phyloP scores from a whole-genome alignment of 2,888 invertebrate genomes.

The Elysia crispata region DNA sequence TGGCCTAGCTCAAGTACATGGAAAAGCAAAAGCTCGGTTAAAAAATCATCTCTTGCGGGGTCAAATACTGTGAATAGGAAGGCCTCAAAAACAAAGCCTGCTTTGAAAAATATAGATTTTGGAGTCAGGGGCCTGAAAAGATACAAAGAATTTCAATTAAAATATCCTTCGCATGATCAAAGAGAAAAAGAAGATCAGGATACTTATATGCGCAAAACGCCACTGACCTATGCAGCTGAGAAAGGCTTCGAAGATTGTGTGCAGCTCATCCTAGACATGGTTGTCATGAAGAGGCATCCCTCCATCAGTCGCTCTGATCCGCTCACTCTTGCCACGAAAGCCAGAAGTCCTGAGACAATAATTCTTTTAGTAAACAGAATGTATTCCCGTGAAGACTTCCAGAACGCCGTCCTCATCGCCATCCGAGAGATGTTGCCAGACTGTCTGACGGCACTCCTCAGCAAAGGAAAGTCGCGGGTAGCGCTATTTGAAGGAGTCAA shows the following conservation, averaged over 20 bases:
- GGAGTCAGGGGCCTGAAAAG: constrained; percentile 40
- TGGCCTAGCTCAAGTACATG: no score
- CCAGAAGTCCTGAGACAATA: constrained; percentile 41
- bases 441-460: constrained; percentile 37
- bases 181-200: not conserved
- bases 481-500: constrained; percentile 42
- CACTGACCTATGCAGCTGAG: constrained; percentile 41
- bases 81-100: not conserved
- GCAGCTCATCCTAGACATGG: constrained; percentile 26
- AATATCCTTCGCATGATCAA: not conserved
- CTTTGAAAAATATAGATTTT: constrained; percentile 11
- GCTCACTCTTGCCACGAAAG: constrained; percentile 44
- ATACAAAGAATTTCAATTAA: constrained; percentile 41
- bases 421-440: constrained; percentile 45
- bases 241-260: constrained; percentile 40
- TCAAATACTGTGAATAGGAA: no score
- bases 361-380: constrained; percentile 19
- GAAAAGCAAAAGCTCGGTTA: no score
- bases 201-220: constrained; percentile 33
- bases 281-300: constrained; percentile 24
- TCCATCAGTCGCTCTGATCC: constrained; percentile 18
- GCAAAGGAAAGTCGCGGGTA: constrained; percentile 1
- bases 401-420: constrained; percentile 39
- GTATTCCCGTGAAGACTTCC: constrained; percentile 32
- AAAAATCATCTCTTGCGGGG: not conserved